A percentile compares a stretch with the other conserved stretches of the same genome.
These are phyloP conservation scores for Meandrina meandrites DNA, from an alignment of 92 coral and sea anemone species.

Conservation along the genomic window DNA sequence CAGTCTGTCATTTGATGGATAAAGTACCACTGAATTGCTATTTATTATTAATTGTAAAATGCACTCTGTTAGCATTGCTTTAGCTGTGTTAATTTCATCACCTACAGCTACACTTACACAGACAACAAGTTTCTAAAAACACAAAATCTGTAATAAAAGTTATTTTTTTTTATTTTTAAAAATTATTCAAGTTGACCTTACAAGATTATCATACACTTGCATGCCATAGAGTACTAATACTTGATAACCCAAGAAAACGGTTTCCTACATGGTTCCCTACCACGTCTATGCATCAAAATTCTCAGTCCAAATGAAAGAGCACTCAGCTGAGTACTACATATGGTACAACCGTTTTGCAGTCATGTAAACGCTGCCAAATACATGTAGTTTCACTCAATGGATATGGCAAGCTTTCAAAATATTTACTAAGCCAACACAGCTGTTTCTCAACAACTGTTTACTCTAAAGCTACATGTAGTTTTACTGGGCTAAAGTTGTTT, in stretches of 20 bases:
- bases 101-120: not conserved
- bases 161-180: too few species aligned
- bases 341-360: not conserved
- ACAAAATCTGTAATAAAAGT: not conserved
- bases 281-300: too few species aligned
- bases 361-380: not conserved
- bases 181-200: too few species aligned
- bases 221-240: too few species aligned
- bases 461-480: not conserved
- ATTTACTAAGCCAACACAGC: not conserved
- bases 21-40: not conserved
- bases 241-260: too few species aligned
- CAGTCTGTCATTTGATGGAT: not conserved
- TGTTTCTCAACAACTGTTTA: not conserved
- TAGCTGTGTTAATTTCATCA: not conserved
- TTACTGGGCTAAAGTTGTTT: not conserved
- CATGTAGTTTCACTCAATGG: too few species aligned
- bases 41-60: not conserved
- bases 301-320: too few species aligned
- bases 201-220: too few species aligned
- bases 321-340: not conserved
- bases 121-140: not conserved
- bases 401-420: not conserved
- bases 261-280: too few species aligned
- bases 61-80: not conserved